Evolutionary conservation across 2,888 invertebrate genomes (phyloP).

Genomic region (Ditula angustiorana): DNA sequence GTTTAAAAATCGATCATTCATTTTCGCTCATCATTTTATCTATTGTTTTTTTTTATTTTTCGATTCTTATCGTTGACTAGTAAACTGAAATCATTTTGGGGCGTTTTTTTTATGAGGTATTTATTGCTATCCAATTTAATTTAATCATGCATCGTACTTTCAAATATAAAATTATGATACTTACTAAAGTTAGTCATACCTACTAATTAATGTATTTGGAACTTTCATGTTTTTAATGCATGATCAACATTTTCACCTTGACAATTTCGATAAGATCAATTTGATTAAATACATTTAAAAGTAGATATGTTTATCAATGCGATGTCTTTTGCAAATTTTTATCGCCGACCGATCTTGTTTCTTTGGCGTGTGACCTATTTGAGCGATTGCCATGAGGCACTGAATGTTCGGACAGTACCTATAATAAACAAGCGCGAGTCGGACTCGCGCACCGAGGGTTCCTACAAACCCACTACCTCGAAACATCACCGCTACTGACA

Average conservation of each 20-base stretch:
- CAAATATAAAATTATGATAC: not conserved
- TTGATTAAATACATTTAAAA: not conserved
- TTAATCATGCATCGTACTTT: not conserved
- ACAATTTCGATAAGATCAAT: not conserved
- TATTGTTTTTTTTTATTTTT: constrained; percentile 8
- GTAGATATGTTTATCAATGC: not conserved
- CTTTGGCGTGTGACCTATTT: too few relatives aligned
- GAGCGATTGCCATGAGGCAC: too few relatives aligned
- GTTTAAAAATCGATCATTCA: constrained; percentile 70
- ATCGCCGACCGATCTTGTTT: not conserved
- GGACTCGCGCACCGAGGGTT: too few relatives aligned
- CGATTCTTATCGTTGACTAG: not conserved
- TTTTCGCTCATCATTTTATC: constrained; percentile 46
- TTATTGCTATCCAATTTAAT: not conserved
- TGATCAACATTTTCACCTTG: not conserved
- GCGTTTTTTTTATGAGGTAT: not conserved
- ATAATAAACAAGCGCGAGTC: too few relatives aligned
- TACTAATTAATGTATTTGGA: constrained; percentile 5
- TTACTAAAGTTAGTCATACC: not conserved
- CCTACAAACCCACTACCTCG: too few relatives aligned
- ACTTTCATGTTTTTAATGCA: not conserved
- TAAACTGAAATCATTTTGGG: not conserved
- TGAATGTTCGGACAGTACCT: too few relatives aligned
- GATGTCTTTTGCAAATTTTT: not conserved
- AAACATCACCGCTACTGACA: too few relatives aligned